Conservation (phyloP, 2,797 vertebrate genomes). For the Halcyon chelicuti region DNA sequence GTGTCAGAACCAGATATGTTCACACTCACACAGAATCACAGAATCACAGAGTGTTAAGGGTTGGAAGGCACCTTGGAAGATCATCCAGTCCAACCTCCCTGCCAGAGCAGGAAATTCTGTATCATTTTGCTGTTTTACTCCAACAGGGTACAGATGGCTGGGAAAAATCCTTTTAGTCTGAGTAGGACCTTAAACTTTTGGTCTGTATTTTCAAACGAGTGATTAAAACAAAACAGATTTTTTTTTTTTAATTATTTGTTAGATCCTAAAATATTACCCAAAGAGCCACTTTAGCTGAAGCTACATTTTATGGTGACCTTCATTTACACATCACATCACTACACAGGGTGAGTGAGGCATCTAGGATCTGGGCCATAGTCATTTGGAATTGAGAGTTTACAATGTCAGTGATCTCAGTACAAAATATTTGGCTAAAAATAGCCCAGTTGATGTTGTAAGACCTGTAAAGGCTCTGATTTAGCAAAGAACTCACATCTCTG, state of each 20-base stretch:
- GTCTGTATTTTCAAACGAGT: background rate
- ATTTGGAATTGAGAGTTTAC: background rate
- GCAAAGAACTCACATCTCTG: background rate
- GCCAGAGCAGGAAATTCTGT: background rate
- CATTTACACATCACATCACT: background rate
- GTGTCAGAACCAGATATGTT: background rate
- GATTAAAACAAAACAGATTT: background rate
- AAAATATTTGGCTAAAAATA: background rate
- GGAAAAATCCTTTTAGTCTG: background rate
- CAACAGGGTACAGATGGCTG: background rate
- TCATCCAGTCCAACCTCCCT: too few relatives aligned
- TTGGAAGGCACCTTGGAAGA: too few relatives aligned
- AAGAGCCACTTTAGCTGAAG: background rate
- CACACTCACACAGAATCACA: background rate
- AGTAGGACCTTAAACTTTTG: slow-evolving; percentile 8
- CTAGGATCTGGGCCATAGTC: background rate
- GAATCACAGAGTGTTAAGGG: too few relatives aligned
- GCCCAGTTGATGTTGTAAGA: background rate
- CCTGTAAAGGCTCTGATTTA: background rate
- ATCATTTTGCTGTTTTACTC: background rate
- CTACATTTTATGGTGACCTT: background rate
- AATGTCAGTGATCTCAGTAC: background rate
- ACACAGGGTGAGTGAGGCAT: background rate
- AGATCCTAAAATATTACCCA: background rate
- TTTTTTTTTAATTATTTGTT: background rate